Evolutionary conservation across 2,888 invertebrate genomes (phyloP).

Genomic region (Nebria brevicollis): DNA sequence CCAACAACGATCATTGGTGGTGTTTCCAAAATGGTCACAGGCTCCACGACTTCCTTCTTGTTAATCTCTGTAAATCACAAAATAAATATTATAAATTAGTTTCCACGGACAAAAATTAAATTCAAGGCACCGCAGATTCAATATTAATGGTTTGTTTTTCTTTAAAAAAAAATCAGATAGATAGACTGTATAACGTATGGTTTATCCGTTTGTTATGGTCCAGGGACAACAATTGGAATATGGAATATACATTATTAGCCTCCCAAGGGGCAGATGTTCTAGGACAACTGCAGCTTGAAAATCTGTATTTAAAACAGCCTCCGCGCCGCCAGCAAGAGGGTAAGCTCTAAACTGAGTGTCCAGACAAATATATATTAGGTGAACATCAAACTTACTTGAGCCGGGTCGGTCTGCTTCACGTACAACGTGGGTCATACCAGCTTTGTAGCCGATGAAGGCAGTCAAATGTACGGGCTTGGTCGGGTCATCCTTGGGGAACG

Average conservation of each 20-base stretch:
- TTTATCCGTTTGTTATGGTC: constrained; percentile 75
- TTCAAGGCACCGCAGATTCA: too few relatives aligned
- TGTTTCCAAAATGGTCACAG: constrained; percentile 97
- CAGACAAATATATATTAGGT: neutral
- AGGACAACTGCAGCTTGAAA: constrained; percentile 71
- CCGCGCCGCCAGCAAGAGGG: constrained; percentile 60
- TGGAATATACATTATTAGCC: constrained; percentile 78
- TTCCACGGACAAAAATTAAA: too few relatives aligned
- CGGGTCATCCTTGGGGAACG: constrained; percentile 98
- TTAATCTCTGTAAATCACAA: constrained; percentile 83
- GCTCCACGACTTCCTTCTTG: constrained; percentile 99
- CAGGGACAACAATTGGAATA: constrained; percentile 76
- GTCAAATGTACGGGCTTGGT: constrained; percentile 97
- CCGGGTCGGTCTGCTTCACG: constrained; percentile 98
- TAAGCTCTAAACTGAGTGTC: constrained; percentile 56
- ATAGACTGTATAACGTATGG: constrained; percentile 69
- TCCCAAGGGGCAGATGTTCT: constrained; percentile 71
- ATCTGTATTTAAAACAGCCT: constrained; percentile 52
- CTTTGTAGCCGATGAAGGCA: constrained; percentile 98
- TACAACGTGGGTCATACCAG: constrained; percentile 99
- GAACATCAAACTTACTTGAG: constrained; percentile 81
- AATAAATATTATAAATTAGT: constrained; percentile 31
- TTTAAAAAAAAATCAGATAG: too few relatives aligned
- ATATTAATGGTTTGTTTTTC: too few relatives aligned
- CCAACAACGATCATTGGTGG: constrained; percentile 99